A percentile compares a stretch with the other conserved stretches of the same genome.
These are phyloP conservation scores for Caenorhabditis afra DNA, from an alignment of 2,888 invertebrate genomes.

Conservation along the genomic window DNA sequence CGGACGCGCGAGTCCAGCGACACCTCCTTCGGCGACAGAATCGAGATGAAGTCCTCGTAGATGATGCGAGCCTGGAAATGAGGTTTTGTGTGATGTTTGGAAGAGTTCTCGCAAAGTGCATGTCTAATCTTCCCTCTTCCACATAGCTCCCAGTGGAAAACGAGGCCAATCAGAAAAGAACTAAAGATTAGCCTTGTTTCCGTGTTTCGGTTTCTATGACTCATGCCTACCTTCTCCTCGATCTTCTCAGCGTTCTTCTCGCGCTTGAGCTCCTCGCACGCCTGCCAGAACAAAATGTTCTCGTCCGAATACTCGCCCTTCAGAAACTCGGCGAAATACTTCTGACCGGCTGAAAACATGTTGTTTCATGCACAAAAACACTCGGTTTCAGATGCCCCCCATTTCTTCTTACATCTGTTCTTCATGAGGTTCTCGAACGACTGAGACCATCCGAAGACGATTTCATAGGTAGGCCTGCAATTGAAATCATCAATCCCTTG, in stretches of 20 bases:
- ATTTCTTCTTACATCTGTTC: slow-evolving; percentile 71
- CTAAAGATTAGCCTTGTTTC: not conserved
- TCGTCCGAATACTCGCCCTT: slow-evolving; percentile 80
- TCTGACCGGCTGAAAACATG: slow-evolving; percentile 84
- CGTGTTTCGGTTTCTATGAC: not conserved
- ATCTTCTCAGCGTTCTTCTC: slow-evolving; percentile 93
- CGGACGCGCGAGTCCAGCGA: slow-evolving; percentile 97
- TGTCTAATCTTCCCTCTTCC: too few relatives aligned
- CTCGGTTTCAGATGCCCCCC: not conserved
- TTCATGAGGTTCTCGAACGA: slow-evolving; percentile 81
- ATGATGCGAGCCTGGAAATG: slow-evolving; percentile 69
- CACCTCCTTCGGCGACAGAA: slow-evolving; percentile 98
- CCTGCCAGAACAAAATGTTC: slow-evolving; percentile 79
- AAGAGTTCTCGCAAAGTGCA: too few relatives aligned
- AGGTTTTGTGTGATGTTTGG: too few relatives aligned
- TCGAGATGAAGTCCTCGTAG: slow-evolving; percentile 97
- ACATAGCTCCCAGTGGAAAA: too few relatives aligned
- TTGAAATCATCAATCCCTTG: not conserved
- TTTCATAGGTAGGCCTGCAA: slow-evolving; percentile 77
- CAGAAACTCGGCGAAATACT: slow-evolving; percentile 79
- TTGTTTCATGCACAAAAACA: too few relatives aligned
- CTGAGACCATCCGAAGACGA: slow-evolving; percentile 78
- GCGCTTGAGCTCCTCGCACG: slow-evolving; percentile 83
- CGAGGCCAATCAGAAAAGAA: too few relatives aligned
- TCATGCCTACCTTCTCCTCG: slow-evolving; percentile 87